Evolutionary conservation across 2,888 invertebrate genomes (phyloP), one percentile per base, ranked within the genome.

Genomic region (Congeria kusceri): DNA sequence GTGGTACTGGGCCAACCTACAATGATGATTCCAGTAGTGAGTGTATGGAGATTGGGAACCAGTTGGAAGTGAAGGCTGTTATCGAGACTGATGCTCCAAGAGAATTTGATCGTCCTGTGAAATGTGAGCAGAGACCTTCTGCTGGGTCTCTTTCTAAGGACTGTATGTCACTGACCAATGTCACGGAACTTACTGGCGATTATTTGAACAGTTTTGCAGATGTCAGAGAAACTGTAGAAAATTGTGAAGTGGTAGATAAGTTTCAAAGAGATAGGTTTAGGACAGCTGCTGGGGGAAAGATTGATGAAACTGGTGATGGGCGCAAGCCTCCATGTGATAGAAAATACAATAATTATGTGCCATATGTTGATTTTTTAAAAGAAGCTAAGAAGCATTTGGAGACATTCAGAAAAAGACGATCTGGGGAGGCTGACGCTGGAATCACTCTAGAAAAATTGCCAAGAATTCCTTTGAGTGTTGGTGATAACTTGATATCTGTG

Each of bases 271-370:
- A 72, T 7, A 27, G 46, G 2, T 28, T 18, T 23, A 47, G 27
- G 39, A 15, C 59, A 20, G 44, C 44, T 15, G 62, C 74, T 25
- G 28, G 32, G 53, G 61, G 63, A 15, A 61, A 59, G 29, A 64
- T 83, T n/a, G 82, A 83, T 69, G 82, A 76, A 49, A 72, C 49
- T 20, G 82, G 82, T 9, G 82, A 83, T 32, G 58, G 77, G 4
- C 66, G 62, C 25, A 80, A 80, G 61, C 80, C 80, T 49, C 80
- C 80, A 13, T 20, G 39, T 15, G 1, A 13, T 39, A 39, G 39
- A 39, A 39, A 39, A 9, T 39, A 39, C 39, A 39, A 39, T 39
- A 11, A 39, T 39, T 39, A 39, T 39, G 23, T 53, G 20, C 53
- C 53, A 5, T 7, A 77, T 4, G 46, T 64, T 18, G 73, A 80